Percentiles rank a stretch among this genome's conserved stretches.
Evolutionary conservation across 2,888 invertebrate species (phyloP).

Genomic region (Pollenia amentaria): DNA sequence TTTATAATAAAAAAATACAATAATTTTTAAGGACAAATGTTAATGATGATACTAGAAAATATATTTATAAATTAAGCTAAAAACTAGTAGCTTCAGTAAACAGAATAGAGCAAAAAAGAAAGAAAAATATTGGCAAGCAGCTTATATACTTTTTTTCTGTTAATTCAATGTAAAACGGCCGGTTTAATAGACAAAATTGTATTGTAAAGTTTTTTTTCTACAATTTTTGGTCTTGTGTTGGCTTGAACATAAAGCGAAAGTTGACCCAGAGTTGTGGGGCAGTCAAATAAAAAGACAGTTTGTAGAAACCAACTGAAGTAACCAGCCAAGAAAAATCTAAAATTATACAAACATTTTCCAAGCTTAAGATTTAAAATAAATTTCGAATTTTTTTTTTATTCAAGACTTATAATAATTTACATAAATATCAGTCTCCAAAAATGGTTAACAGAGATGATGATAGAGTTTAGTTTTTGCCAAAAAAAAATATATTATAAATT

Average conservation of each 20-base stretch:
- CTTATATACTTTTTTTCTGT: conserved; percentile 19
- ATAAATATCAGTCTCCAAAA: conserved; percentile 62
- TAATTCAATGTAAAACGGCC: conserved; percentile 13
- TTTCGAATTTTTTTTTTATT: neutral
- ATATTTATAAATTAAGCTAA: neutral
- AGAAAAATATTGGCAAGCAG: conserved; percentile 46
- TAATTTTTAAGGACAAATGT: conserved; percentile 29
- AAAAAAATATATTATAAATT: conserved; percentile 51
- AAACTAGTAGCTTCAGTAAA: conserved; percentile 37
- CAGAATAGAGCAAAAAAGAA: neutral
- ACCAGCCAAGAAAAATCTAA: conserved; percentile 37
- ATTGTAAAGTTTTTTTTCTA: conserved; percentile 39
- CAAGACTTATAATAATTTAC: conserved; percentile 59
- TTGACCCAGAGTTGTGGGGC: conserved; percentile 80
- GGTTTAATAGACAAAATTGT: conserved; percentile 38
- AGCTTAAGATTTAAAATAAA: no score
- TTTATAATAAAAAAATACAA: conserved; percentile 16
- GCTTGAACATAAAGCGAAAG: conserved; percentile 80
- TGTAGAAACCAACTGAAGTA: neutral
- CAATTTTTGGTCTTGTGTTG: conserved; percentile 20
- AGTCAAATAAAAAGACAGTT: conserved; percentile 56
- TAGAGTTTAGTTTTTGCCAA: neutral
- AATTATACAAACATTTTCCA: conserved; percentile 22
- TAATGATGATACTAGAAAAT: conserved; percentile 17
- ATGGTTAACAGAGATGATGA: conserved; percentile 53